Evolutionary conservation across 2,113 vertebrate genomes (phyloP), one percentile per base, ranked within the genome.

Genomic region (Beaufortia kweichowensis): DNA sequence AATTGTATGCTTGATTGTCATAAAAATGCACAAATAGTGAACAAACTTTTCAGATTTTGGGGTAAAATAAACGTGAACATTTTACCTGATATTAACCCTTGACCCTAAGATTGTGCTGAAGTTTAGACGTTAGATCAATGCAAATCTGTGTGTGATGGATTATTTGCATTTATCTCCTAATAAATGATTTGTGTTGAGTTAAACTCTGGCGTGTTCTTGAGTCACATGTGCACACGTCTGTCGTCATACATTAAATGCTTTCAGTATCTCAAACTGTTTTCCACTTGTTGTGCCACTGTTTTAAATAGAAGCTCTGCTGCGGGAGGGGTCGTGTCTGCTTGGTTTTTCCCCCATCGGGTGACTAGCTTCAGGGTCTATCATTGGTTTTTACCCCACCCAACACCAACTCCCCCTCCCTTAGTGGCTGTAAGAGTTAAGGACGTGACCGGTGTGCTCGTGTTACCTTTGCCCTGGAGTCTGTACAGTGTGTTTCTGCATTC

Each of bases 401-500:
- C 2, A 28, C 1, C 46, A 29, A 4, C 48, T 26, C 53, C 21
- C 41, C 41, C n/a, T n/a, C n/a, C n/a, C n/a, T n/a, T n/a, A n/a
- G 24, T 28, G 35, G 26, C 75, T 17, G 55, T 8, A 59, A 63
- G 76, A 74, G 78, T 75, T 75, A 76, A 76, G 50, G 55, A 65
- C 29, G 10, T 24, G 21, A 33, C 24, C 3, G n/a, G n/a, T n/a
- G 12, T 78, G 70, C 17, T 66, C 55, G 35, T 1, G 53, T 83
- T 56, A 83, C 82, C 82, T 81, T 78, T 83, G 61, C 64, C 60
- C 82, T 83, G 71, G 71, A 78, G 35, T 33, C 33, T 55, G 64
- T 14, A 61, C 46, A 39, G 7, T 26, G 76, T 60, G 75, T 69
- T 33, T 21, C 26, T 57, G n/a, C n/a, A n/a, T n/a, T n/a, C n/a